phyloP scores from a whole-genome alignment of 2,797 vertebrate genomes.

The Coluber constrictor region DNA sequence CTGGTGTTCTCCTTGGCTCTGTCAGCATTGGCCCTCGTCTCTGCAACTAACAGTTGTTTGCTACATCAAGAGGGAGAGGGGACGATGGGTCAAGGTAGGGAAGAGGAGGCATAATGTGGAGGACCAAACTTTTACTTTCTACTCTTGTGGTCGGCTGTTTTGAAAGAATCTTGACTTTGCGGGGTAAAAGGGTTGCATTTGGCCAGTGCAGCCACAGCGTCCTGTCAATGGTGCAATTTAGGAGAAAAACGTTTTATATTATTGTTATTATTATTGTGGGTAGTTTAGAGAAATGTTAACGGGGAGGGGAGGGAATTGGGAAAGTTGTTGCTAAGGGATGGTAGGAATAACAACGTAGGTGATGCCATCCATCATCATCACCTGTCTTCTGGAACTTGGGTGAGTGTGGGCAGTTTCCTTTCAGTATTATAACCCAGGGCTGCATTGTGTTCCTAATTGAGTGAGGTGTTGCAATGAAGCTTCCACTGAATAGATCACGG shows the following conservation, averaged over 20 bases:
- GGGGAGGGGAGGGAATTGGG: neutral
- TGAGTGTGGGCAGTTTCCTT: neutral
- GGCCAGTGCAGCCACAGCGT: neutral
- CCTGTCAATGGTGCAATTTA: neutral
- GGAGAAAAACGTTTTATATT: neutral
- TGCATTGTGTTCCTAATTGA: neutral
- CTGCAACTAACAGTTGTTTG: neutral
- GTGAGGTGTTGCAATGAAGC: neutral
- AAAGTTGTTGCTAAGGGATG: neutral
- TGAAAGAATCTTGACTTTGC: neutral
- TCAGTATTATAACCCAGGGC: slow-evolving; percentile 1
- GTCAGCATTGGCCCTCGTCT: neutral
- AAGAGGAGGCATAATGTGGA: neutral
- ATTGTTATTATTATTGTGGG: neutral
- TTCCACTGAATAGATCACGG: neutral
- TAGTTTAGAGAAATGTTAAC: slow-evolving; percentile 1
- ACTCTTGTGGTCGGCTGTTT: neutral
- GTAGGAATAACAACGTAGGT: neutral
- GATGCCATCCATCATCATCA: neutral
- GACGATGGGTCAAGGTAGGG: neutral
- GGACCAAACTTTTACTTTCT: neutral
- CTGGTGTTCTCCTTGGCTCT: neutral
- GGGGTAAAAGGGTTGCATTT: neutral
- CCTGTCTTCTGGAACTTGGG: neutral
- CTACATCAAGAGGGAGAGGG: neutral